phyloP scores from a whole-genome alignment of 2,888 invertebrate species.

The Pogonocherus hispidulus region DNA sequence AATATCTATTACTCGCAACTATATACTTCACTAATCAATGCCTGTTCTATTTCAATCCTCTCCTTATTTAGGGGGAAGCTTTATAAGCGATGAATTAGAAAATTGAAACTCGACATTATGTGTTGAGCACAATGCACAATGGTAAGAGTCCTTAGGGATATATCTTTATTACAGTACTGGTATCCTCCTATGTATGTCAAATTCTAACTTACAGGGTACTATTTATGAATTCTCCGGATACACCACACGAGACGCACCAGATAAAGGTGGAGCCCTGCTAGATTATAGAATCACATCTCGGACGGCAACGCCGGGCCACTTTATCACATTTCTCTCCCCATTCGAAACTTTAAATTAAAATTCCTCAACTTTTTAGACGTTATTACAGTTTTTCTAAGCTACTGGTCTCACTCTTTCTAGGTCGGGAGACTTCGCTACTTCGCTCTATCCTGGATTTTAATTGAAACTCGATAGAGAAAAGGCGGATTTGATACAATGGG shows the following conservation, averaged over 20 bases:
- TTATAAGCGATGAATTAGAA: too few species aligned
- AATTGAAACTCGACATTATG: too few species aligned
- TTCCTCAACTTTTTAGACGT: constrained; percentile 16
- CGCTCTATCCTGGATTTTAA: neutral
- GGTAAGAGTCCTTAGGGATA: too few species aligned
- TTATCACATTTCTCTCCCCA: constrained; percentile 15
- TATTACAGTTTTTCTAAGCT: constrained; percentile 26
- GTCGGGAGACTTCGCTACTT: constrained; percentile 1
- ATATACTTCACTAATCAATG: too few species aligned
- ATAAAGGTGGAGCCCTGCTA: constrained; percentile 17
- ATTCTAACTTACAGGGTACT: constrained; percentile 13
- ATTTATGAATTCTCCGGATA: constrained; percentile 23
- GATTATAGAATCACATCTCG: constrained; percentile 22
- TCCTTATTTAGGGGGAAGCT: too few species aligned
- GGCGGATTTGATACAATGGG: too few species aligned
- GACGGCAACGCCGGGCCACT: constrained; percentile 23
- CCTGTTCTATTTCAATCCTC: too few species aligned
- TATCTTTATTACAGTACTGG: too few species aligned
- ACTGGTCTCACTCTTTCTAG: neutral
- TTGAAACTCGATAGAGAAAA: neutral
- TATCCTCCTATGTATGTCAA: too few species aligned
- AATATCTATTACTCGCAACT: too few species aligned
- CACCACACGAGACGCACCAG: too few species aligned
- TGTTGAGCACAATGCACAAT: too few species aligned
- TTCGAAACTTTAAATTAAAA: constrained; percentile 16